Evolutionary conservation across 2,888 invertebrate species (phyloP).

Genomic region (Physocephala rufipes): DNA sequence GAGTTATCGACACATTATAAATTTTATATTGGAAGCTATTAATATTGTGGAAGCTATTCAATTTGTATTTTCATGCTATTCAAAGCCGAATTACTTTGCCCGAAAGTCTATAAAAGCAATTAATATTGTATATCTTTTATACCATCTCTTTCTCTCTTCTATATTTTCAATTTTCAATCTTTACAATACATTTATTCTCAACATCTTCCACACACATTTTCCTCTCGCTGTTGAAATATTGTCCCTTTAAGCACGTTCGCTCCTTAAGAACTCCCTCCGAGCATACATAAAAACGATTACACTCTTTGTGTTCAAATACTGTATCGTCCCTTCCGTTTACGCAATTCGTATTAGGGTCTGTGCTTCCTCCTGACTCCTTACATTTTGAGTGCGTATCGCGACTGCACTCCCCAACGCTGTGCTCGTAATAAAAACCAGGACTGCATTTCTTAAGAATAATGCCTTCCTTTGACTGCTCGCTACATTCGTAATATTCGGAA

Average conservation of each 20-base stretch:
- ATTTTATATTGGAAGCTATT: too few species aligned
- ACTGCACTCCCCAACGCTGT: background rate
- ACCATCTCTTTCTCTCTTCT: too few species aligned
- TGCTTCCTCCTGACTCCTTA: background rate
- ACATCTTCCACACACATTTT: constrained; percentile 1
- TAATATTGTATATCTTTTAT: too few species aligned
- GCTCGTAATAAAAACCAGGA: background rate
- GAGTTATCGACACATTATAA: too few species aligned
- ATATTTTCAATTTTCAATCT: background rate
- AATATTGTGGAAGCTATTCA: too few species aligned
- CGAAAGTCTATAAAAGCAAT: too few species aligned
- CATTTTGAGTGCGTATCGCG: background rate
- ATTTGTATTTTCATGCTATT: too few species aligned
- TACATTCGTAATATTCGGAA: constrained; percentile 43
- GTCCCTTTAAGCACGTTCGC: constrained; percentile 31
- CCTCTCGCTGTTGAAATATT: constrained; percentile 36
- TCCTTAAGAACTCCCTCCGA: constrained; percentile 2
- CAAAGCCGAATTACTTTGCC: too few species aligned
- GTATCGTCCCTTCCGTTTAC: background rate
- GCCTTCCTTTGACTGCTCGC: background rate
- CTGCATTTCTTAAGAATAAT: constrained; percentile 7
- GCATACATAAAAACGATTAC: constrained; percentile 15
- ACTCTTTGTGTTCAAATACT: background rate
- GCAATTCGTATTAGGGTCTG: background rate
- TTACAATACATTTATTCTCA: background rate